These are phyloP conservation scores for Scaptomyza graminum DNA, from an alignment of 1,140 invertebrate genomes.

Conservation along the genomic window DNA sequence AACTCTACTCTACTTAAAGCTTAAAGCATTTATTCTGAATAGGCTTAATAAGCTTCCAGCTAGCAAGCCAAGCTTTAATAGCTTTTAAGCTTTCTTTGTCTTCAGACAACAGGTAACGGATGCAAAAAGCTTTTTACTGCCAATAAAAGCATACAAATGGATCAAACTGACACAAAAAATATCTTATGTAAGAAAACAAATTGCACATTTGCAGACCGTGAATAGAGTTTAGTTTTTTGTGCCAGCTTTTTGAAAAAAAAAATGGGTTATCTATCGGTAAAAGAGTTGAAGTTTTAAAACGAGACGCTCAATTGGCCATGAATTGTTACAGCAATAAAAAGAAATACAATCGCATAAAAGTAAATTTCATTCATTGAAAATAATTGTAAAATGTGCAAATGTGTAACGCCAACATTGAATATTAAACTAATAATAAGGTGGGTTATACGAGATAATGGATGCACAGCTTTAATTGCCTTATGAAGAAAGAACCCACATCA, in stretches of 20 bases:
- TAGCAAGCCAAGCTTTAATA: slow-evolving; percentile 5
- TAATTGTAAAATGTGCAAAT: slow-evolving; percentile 52
- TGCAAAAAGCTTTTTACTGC: slow-evolving; percentile 43
- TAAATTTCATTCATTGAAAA: slow-evolving; percentile 46
- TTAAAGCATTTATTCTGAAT: background rate
- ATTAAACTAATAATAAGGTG: slow-evolving; percentile 3
- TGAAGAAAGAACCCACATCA: slow-evolving; percentile 33
- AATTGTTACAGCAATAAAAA: slow-evolving; percentile 33
- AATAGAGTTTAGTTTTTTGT: slow-evolving; percentile 35
- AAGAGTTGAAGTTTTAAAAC: slow-evolving; percentile 48
- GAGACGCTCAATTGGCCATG: slow-evolving; percentile 66
- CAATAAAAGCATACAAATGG: slow-evolving; percentile 65
- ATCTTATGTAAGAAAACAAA: slow-evolving; percentile 39
- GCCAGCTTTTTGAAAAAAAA: background rate
- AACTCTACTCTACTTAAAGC: background rate
- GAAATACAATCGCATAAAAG: slow-evolving; percentile 33
- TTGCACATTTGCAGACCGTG: slow-evolving; percentile 61
- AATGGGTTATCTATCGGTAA: slow-evolving; percentile 4
- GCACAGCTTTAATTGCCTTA: slow-evolving; percentile 27
- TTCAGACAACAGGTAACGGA: slow-evolving; percentile 3
- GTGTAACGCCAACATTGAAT: slow-evolving; percentile 58
- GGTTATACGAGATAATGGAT: slow-evolving; percentile 20
- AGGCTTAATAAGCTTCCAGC: background rate
- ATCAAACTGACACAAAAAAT: slow-evolving; percentile 17
- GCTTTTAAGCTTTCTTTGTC: background rate